Evolutionary conservation across 2,888 invertebrate genomes (phyloP).

Genomic region (Physocephala rufipes): DNA sequence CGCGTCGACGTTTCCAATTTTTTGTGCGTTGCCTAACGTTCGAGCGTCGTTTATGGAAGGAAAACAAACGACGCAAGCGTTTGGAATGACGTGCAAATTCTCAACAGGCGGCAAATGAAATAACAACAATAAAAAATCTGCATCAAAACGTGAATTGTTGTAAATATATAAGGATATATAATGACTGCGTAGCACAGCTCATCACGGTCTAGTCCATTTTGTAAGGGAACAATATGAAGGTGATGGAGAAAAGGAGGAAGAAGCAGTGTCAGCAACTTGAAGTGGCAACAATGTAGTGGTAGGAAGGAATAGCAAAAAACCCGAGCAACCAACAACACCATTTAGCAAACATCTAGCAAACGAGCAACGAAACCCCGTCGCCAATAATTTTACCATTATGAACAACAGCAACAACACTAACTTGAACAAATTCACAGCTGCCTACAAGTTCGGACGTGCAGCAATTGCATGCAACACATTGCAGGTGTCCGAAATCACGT

Average conservation of each 20-base stretch:
- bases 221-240: not conserved
- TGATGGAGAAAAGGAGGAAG: not conserved
- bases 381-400: slow-evolving; percentile 3
- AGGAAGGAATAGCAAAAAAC: not conserved
- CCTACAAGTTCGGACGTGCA: slow-evolving; percentile 15
- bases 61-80: too few relatives aligned
- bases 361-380: too few relatives aligned
- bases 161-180: slow-evolving; percentile 25
- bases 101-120: too few relatives aligned
- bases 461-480: slow-evolving; percentile 12
- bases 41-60: too few relatives aligned
- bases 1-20: too few relatives aligned
- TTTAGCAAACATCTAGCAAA: too few relatives aligned
- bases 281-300: not conserved
- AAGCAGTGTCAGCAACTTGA: slow-evolving; percentile 6
- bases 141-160: not conserved
- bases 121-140: too few relatives aligned
- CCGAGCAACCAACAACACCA: too few relatives aligned
- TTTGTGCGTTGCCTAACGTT: too few relatives aligned
- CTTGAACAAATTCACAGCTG: slow-evolving; percentile 39
- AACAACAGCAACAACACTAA: slow-evolving; percentile 35
- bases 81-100: too few relatives aligned
- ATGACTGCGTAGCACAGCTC: slow-evolving; percentile 37
- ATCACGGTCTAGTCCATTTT: slow-evolving; percentile 36
- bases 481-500: slow-evolving; percentile 29